Conservation (phyloP, 2,888 invertebrate species). For the Erebia epiphron region DNA sequence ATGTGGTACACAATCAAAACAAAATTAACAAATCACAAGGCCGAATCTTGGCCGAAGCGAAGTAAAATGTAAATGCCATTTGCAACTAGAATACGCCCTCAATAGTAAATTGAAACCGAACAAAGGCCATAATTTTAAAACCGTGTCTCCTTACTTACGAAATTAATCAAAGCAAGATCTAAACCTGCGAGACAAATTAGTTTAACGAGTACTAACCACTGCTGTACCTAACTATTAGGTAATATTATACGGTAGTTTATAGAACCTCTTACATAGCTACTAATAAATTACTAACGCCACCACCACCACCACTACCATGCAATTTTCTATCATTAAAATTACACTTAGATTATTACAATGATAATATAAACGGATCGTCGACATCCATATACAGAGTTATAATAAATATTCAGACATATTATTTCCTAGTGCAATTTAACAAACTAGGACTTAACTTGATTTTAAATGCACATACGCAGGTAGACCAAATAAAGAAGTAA, state of each 20-base stretch:
- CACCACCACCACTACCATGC: conserved; percentile 18
- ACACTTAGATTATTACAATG: conserved; percentile 25
- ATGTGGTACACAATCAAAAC: background rate
- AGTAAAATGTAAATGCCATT: conserved; percentile 2
- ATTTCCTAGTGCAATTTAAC: conserved; percentile 22
- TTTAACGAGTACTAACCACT: conserved; percentile 18
- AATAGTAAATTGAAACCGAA: conserved; percentile 25
- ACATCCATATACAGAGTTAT: conserved; percentile 10
- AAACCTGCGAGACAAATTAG: conserved; percentile 18
- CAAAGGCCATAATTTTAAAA: conserved; percentile 34
- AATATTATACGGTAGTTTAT: too few species aligned
- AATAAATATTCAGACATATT: conserved; percentile 13
- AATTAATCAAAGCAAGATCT: conserved; percentile 21
- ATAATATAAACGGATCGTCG: conserved; percentile 8
- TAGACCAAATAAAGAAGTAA: conserved; percentile 13
- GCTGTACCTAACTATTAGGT: conserved; percentile 2
- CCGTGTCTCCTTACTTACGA: conserved; percentile 16
- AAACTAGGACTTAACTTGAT: background rate
- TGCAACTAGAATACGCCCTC: conserved; percentile 12
- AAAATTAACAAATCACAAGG: conserved; percentile 6
- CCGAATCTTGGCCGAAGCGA: background rate
- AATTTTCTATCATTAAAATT: conserved; percentile 31
- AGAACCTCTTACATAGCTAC: background rate
- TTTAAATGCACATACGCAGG: conserved; percentile 6
- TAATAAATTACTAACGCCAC: conserved; percentile 18